Evolutionary conservation across 35 echinoderm and acorn worm genomes (phyloP), one percentile per base, ranked within the genome.

Genomic region (Heliocidaris erythrogramma): DNA sequence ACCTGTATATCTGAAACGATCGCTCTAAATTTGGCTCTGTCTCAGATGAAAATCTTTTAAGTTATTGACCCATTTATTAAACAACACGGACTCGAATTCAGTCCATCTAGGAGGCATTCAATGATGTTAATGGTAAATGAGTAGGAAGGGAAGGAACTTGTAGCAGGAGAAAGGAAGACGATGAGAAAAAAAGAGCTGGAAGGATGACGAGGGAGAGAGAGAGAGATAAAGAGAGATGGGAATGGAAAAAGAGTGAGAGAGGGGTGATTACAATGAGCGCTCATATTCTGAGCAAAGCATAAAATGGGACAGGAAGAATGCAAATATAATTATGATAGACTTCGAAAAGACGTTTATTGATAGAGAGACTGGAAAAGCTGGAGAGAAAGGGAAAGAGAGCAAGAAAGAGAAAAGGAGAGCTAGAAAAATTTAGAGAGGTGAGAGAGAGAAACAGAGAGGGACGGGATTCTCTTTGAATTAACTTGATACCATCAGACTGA

Each of bases 51-150:
- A 78, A 78, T 78, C 65, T 78, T 78, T 78, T 78, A 78, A 78
- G 65, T 78, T 78, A 78, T 78, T 78, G 65, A 78, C 65, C 65
- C 65, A 78, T 78, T 78, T 78, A 78, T 78, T 24, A 78, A 78
- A 78, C 65, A 29, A 78, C 65, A 78, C 65, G 27, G 65, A 18
- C 65, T 78, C 17, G 65, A 78, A 78, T 78, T 78, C 65, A 78
- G 65, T 24, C 65, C 27, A 27, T 78, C 18, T n/a, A 78, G 65
- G 27, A 78, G 65, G 65, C 27, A 78, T 78, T 78, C 65, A 78
- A 24, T 24, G 21, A 78, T 7, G 65, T 78, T n/a, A 78, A 78
- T 78, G 65, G 65, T n/a, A 27, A 71, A 71, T 71, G 65, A 78
- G 65, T 21, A 78, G 24, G 14, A 60, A 18, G 35, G 35, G 35